Conservation (phyloP, 1,140 invertebrate genomes). For the Notospermus geniculatus region DNA sequence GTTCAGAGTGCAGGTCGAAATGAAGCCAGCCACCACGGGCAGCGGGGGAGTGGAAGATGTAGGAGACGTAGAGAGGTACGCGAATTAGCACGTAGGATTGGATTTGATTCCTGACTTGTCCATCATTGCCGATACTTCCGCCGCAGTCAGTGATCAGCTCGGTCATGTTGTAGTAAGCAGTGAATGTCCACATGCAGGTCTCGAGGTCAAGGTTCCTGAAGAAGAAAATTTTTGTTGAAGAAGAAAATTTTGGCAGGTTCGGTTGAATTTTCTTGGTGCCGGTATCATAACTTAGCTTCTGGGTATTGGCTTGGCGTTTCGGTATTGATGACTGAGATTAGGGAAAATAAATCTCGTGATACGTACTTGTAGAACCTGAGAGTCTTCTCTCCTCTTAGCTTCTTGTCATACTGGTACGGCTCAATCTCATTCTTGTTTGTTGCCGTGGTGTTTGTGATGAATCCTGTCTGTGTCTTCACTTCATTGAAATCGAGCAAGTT, state of each 20-base stretch:
- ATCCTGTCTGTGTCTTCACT: constrained; percentile 37
- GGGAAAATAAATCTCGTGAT: too few relatives aligned
- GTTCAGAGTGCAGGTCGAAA: constrained; percentile 47
- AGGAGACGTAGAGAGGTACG: constrained; percentile 55
- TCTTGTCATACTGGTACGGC: constrained; percentile 48
- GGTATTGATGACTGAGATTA: too few relatives aligned
- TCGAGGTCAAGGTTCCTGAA: constrained; percentile 54
- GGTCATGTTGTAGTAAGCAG: constrained; percentile 51
- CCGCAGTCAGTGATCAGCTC: constrained; percentile 53
- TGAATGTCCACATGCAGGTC: constrained; percentile 56
- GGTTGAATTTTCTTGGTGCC: too few relatives aligned
- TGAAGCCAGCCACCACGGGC: constrained; percentile 51
- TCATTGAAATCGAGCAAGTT: constrained; percentile 51
- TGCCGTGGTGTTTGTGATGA: constrained; percentile 45
- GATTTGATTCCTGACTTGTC: constrained; percentile 46
- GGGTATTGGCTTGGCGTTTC: too few relatives aligned
- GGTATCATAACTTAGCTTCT: not conserved
- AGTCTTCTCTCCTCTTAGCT: constrained; percentile 40
- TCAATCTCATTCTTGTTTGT: constrained; percentile 37
- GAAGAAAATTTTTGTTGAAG: too few relatives aligned
- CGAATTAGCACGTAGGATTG: constrained; percentile 52
- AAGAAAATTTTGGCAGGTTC: too few relatives aligned
- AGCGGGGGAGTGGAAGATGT: constrained; percentile 51
- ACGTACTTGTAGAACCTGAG: constrained; percentile 49
- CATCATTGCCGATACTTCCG: constrained; percentile 46